A percentile compares a stretch with the other conserved stretches of the same genome.
phyloP scores from a whole-genome alignment of 2,113 vertebrate genomes.

The Etheostoma cragini region DNA sequence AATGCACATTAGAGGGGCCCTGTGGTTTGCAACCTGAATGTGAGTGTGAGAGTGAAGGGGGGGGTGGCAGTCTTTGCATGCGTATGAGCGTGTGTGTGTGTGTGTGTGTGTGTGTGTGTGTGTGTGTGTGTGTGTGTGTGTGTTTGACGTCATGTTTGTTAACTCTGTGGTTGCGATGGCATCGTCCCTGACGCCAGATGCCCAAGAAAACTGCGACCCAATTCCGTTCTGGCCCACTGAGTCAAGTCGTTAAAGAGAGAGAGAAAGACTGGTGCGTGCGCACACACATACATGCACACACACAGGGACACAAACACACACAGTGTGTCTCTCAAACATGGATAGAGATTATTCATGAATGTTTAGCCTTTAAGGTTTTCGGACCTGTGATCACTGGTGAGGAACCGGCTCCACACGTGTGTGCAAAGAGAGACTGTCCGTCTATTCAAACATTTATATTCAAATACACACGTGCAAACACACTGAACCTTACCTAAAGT shows the following conservation, averaged over 20 bases:
- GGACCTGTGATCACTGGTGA: constrained; percentile 78
- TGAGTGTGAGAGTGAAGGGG: constrained; percentile 43
- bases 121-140: constrained; percentile 38
- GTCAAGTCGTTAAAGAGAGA: constrained; percentile 72
- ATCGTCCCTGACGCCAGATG: constrained; percentile 80
- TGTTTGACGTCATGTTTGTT: constrained; percentile 81
- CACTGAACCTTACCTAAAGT: background rate
- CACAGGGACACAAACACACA: constrained; percentile 23
- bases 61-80: constrained; percentile 10
- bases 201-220: constrained; percentile 72
- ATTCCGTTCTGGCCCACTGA: constrained; percentile 76
- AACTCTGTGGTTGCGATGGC: constrained; percentile 77
- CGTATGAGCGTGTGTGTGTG: constrained; percentile 26
- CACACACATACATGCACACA: constrained; percentile 11
- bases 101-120: too few species aligned
- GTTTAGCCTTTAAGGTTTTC: constrained; percentile 72
- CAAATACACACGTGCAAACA: constrained; percentile 32
- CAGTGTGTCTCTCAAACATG: constrained; percentile 61
- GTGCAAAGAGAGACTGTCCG: constrained; percentile 40
- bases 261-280: constrained; percentile 42
- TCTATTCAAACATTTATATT: constrained; percentile 15
- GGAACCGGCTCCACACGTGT: constrained; percentile 62
- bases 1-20: constrained; percentile 66
- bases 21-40: constrained; percentile 64
- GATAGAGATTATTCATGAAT: constrained; percentile 68